phyloP scores from a whole-genome alignment of 2,888 invertebrate genomes.

The Eristalinus aeneus region DNA sequence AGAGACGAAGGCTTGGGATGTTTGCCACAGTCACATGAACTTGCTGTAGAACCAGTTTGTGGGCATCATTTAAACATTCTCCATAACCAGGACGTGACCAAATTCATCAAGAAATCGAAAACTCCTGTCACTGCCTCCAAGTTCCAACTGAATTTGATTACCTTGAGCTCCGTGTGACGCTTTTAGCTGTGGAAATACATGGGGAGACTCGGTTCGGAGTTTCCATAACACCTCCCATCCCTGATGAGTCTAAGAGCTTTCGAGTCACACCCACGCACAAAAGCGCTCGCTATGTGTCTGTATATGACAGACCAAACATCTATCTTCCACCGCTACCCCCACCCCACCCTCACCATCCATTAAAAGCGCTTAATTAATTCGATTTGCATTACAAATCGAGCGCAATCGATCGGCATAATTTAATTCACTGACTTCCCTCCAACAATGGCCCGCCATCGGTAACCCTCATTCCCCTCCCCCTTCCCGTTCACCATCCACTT shows the following conservation, averaged over 20 bases:
- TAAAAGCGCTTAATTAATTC: conserved; percentile 56
- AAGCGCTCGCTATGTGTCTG: neutral
- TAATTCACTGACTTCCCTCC: conserved; percentile 51
- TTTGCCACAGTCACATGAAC: no score
- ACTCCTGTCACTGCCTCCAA: no score
- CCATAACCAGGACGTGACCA: no score
- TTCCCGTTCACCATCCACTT: neutral
- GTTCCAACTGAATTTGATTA: no score
- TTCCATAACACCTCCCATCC: no score
- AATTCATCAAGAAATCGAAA: no score
- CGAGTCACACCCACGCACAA: neutral
- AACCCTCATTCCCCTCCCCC: neutral
- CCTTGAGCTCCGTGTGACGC: no score
- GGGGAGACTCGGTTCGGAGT: no score
- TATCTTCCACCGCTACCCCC: neutral
- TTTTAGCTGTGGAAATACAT: no score
- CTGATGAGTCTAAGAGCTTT: neutral
- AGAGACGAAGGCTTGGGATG: no score
- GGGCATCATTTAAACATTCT: no score
- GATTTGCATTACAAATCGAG: conserved; percentile 63
- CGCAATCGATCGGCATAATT: conserved; percentile 68
- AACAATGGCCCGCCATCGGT: neutral
- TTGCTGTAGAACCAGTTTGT: no score
- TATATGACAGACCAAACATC: neutral
- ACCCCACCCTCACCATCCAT: neutral